phyloP scores from a whole-genome alignment of 1,140 invertebrate species.

The Papilio glaucus region DNA sequence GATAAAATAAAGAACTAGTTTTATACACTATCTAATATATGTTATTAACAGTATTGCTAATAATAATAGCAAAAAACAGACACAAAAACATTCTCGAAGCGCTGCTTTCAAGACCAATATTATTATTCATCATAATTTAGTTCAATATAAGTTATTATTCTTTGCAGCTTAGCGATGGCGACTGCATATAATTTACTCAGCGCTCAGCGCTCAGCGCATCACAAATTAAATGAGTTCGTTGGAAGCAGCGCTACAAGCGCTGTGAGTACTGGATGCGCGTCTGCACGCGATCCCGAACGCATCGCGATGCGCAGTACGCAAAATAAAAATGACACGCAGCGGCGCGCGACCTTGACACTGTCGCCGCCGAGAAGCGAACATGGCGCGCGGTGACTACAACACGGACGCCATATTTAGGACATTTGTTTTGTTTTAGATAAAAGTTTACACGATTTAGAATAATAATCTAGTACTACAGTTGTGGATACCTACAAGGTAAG shows the following conservation, averaged over 20 bases:
- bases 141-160: background rate
- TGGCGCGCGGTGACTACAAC: background rate
- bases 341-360: slow-evolving; percentile 32
- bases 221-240: no score
- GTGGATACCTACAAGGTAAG: no score
- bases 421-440: background rate
- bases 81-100: no score
- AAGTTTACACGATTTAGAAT: background rate
- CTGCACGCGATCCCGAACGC: background rate
- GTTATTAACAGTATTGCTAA: no score
- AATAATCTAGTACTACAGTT: background rate
- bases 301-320: background rate
- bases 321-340: slow-evolving; percentile 14
- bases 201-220: no score
- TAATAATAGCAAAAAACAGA: no score
- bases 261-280: no score
- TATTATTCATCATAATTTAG: background rate
- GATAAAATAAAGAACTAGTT: no score
- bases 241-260: no score
- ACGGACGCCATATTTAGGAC: background rate
- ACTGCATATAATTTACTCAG: no score
- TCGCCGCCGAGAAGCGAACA: background rate
- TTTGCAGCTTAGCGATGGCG: no score
- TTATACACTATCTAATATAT: no score
- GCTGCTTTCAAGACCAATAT: background rate